These are phyloP conservation scores for Nycticebus coucang DNA, from an alignment of 2,113 vertebrate genomes.

Conservation along the genomic window DNA sequence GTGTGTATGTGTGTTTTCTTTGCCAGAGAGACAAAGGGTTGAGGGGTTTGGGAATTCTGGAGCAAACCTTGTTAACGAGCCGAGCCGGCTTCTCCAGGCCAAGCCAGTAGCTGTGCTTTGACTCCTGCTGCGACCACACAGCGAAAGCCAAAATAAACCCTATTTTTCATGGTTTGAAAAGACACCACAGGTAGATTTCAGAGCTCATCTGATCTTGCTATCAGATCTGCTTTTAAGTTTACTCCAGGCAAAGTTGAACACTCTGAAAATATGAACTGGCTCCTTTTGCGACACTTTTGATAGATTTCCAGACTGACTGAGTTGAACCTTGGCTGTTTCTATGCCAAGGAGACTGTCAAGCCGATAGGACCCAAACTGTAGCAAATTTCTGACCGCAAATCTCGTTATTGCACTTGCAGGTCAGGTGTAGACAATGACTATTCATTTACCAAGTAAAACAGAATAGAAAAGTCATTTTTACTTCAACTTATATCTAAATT, in stretches of 20 bases:
- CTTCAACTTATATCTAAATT: not conserved
- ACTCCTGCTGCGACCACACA: constrained; percentile 38
- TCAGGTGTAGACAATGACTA: constrained; percentile 9
- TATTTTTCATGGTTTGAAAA: constrained; percentile 52
- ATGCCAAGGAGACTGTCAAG: constrained; percentile 5
- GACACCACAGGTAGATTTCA: constrained; percentile 50
- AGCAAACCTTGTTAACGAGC: constrained; percentile 28
- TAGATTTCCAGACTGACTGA: constrained; percentile 20
- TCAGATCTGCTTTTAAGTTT: constrained; percentile 31
- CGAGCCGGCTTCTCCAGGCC: constrained; percentile 24
- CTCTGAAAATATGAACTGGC: constrained; percentile 50
- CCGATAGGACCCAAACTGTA: not conserved
- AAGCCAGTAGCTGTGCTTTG: constrained; percentile 48
- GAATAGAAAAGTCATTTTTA: not conserved
- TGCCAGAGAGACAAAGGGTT: constrained; percentile 65
- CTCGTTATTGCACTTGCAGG: not conserved
- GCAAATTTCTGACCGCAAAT: not conserved
- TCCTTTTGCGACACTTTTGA: not conserved
- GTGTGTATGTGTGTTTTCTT: not conserved
- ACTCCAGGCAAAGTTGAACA: constrained; percentile 27
- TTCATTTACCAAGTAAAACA: not conserved
- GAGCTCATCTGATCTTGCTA: constrained; percentile 22
- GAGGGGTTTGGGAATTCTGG: constrained; percentile 58
- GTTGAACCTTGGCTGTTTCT: constrained; percentile 40
- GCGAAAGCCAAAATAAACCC: constrained; percentile 59